Percentiles rank a stretch among this genome's conserved stretches.
These are phyloP conservation scores for Leptarthrus brevirostris DNA, from an alignment of 2,888 invertebrate species.

Conservation along the genomic window DNA sequence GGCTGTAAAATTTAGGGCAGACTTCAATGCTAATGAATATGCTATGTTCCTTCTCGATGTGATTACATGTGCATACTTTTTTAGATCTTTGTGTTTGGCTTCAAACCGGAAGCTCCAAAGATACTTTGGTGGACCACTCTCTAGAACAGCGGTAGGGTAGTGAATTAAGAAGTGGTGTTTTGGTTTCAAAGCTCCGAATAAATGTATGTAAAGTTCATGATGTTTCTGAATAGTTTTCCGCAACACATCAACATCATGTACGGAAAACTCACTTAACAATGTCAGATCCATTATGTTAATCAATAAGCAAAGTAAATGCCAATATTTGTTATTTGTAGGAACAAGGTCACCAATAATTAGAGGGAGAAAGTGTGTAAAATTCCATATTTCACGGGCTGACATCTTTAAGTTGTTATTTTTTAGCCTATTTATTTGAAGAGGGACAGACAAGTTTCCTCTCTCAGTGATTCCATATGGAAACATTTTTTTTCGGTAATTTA, in stretches of 20 bases:
- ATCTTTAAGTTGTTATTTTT: slow-evolving; percentile 31
- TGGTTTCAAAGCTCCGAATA: slow-evolving; percentile 33
- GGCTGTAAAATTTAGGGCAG: background rate
- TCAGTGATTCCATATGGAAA: slow-evolving; percentile 37
- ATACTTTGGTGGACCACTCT: slow-evolving; percentile 5
- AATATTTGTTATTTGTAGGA: background rate
- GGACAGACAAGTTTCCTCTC: background rate
- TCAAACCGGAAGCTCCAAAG: slow-evolving; percentile 36
- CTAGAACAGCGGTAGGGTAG: slow-evolving; percentile 9
- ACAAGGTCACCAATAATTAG: slow-evolving; percentile 19
- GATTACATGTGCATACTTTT: slow-evolving; percentile 17
- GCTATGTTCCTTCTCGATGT: slow-evolving; percentile 8
- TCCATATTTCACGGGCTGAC: slow-evolving; percentile 21
- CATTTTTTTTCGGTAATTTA: slow-evolving; percentile 37
- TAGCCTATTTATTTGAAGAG: slow-evolving; percentile 1
- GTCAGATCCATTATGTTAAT: background rate
- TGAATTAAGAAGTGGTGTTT: slow-evolving; percentile 38
- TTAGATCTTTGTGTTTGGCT: slow-evolving; percentile 23
- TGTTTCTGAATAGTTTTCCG: slow-evolving; percentile 11
- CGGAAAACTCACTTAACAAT: background rate
- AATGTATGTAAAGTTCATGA: background rate
- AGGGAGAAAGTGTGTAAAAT: slow-evolving; percentile 11
- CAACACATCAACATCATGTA: too few species aligned
- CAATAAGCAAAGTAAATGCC: slow-evolving; percentile 3
- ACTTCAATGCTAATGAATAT: slow-evolving; percentile 3